A percentile compares a stretch with the other conserved stretches of the same genome.
Conservation (phyloP, 2,113 vertebrate species). For the Pipa parva region DNA sequence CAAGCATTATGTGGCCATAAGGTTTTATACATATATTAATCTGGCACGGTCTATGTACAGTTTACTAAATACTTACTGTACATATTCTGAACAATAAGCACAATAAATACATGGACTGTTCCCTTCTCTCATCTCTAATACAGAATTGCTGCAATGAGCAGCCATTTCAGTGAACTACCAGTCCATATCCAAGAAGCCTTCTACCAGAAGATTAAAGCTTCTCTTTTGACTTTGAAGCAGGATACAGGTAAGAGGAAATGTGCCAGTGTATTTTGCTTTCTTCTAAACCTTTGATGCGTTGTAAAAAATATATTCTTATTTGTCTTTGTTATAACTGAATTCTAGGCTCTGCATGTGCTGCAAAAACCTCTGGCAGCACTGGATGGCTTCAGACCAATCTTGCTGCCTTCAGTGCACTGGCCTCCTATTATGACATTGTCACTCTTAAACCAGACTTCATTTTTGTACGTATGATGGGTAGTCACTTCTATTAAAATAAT, state of each 20-base stretch:
- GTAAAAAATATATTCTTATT: background rate
- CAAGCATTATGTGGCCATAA: too few relatives aligned
- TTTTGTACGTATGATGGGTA: constrained; percentile 33
- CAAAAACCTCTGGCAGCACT: constrained; percentile 31
- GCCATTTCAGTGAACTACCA: background rate
- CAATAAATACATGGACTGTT: too few relatives aligned
- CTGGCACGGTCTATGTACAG: too few relatives aligned
- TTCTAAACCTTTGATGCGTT: too few relatives aligned
- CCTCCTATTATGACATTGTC: constrained; percentile 9
- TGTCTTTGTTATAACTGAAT: background rate
- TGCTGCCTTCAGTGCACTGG: constrained; percentile 33
- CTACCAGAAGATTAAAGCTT: background rate
- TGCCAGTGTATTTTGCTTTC: background rate
- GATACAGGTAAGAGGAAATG: background rate
- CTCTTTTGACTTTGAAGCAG: background rate
- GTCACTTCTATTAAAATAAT: too few relatives aligned
- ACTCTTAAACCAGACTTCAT: constrained; percentile 14
- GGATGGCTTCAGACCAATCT: constrained; percentile 39
- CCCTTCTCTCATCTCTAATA: background rate
- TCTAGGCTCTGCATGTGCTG: constrained; percentile 24
- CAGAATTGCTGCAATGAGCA: background rate
- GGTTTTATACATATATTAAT: too few relatives aligned
- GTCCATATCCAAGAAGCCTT: background rate
- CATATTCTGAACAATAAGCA: too few relatives aligned
- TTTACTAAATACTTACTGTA: too few relatives aligned